Evolutionary conservation across 92 coral and sea anemone species (phyloP), one percentile per base, ranked within the genome.

Genomic region (Umimayanthus kanabou): DNA sequence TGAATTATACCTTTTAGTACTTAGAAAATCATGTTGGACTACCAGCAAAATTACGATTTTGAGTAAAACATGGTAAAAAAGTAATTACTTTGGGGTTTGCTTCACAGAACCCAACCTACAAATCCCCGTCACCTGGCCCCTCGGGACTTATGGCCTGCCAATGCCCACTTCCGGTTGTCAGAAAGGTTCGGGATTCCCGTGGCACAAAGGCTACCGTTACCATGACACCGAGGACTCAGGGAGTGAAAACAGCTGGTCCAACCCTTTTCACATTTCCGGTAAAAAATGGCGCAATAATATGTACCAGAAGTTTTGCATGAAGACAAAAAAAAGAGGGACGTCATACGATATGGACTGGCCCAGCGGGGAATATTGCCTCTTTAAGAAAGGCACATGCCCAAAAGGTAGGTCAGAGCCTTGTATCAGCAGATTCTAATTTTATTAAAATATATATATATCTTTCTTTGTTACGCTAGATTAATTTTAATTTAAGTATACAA

Each of bases 81-180:
- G 50, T 47, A 10, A 20, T 37, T 26, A 49, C 29, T 39, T 29
- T 15, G 29, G 4, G 22, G 0, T 53, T 18, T 30, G 43, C 20
- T 39, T 76, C 61, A 5, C 53, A 61, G 91, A 89, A 23, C 91
- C 88, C 2, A 80, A 83, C 39, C 70, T 89, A 15, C 82, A 69
- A 3, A 89, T 83, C 49, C 91, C 91, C 28, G 43, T 83, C 49
- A 89, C 91, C 13, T 92, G 94, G 94, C 94, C 94, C 11, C 42
- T 85, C 22, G 94, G 91, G 15, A 92, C 90, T 11, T 89, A 89
- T 72, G 94, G 94, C 25, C 87, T 92, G 76, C 94, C 92, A 9
- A 92, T 89, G 92, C 85, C 94, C 2, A 87, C 30, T 40, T 79
- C 88, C 22, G 88, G 94, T 80, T 92, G 94, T 37, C 88, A 84